These are phyloP conservation scores for Anoplophora glabripennis DNA, from an alignment of 1,140 invertebrate species.

Conservation along the genomic window DNA sequence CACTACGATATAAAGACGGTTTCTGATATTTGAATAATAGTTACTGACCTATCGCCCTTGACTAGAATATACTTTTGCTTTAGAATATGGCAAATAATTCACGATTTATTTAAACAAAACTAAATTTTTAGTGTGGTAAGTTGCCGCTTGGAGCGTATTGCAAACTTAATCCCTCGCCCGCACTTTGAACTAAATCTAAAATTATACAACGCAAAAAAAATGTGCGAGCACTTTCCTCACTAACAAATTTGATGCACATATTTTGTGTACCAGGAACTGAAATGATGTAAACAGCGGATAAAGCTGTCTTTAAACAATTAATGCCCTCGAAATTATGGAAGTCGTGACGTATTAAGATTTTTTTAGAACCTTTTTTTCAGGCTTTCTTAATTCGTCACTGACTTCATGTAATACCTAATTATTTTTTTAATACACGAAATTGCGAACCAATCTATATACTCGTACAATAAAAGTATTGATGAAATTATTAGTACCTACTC, in stretches of 20 bases:
- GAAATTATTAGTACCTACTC: no score
- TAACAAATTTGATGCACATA: conserved; percentile 2
- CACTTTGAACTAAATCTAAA: conserved; percentile 28
- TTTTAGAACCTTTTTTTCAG: no score
- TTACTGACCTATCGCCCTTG: conserved; percentile 1
- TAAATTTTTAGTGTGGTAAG: conserved; percentile 25
- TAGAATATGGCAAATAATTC: conserved; percentile 1
- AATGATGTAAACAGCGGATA: background rate
- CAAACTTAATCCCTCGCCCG: conserved; percentile 48
- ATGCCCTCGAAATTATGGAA: no score
- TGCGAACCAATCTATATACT: no score
- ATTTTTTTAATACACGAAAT: no score
- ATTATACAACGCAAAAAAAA: conserved; percentile 4
- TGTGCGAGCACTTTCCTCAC: conserved; percentile 10
- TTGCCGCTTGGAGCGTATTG: conserved; percentile 49
- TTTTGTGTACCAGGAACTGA: conserved; percentile 1
- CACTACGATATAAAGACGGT: conserved; percentile 4
- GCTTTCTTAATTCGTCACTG: no score
- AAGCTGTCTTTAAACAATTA: no score
- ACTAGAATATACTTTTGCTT: background rate
- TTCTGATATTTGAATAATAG: background rate
- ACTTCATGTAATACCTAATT: no score
- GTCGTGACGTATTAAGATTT: no score
- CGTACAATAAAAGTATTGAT: no score
- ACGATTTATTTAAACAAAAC: background rate